Conservation (phyloP, 2,888 invertebrate genomes). For the Chloroclystis v-ata region DNA sequence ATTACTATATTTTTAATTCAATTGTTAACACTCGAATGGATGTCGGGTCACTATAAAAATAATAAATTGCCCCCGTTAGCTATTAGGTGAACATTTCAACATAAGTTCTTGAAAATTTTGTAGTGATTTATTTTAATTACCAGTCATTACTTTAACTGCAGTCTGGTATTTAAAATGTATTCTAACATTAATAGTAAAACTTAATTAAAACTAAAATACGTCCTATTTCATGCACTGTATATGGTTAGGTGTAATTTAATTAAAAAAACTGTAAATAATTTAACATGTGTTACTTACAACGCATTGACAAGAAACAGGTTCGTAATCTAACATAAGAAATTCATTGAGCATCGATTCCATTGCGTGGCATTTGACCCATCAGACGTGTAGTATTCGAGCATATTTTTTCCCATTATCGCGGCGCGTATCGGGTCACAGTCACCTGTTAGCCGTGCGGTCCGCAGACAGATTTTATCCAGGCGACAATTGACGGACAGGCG, state of each 20-base stretch:
- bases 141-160: slow-evolving; percentile 1
- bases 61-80: slow-evolving; percentile 31
- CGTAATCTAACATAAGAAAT: slow-evolving; percentile 1
- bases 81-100: slow-evolving; percentile 18
- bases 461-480: slow-evolving; percentile 21
- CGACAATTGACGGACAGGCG: slow-evolving; percentile 9
- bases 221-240: too few species aligned
- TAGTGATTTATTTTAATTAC: slow-evolving; percentile 23
- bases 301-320: neutral
- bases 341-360: slow-evolving; percentile 3
- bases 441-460: slow-evolving; percentile 17
- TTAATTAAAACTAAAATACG: too few species aligned
- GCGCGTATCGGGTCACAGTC: slow-evolving; percentile 10
- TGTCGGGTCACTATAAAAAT: slow-evolving; percentile 44
- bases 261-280: too few species aligned
- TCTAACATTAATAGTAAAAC: slow-evolving; percentile 8
- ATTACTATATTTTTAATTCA: slow-evolving; percentile 55
- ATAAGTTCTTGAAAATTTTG: slow-evolving; percentile 20
- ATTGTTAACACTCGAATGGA: slow-evolving; percentile 45
- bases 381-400: slow-evolving; percentile 11
- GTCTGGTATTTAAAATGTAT: slow-evolving; percentile 1
- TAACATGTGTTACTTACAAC: too few species aligned
- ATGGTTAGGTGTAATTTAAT: too few species aligned
- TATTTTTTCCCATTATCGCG: slow-evolving; percentile 17
- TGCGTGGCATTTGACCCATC: slow-evolving; percentile 11